These are phyloP conservation scores for Pomacea canaliculata DNA, from an alignment of 2,888 invertebrate species.

Conservation along the genomic window DNA sequence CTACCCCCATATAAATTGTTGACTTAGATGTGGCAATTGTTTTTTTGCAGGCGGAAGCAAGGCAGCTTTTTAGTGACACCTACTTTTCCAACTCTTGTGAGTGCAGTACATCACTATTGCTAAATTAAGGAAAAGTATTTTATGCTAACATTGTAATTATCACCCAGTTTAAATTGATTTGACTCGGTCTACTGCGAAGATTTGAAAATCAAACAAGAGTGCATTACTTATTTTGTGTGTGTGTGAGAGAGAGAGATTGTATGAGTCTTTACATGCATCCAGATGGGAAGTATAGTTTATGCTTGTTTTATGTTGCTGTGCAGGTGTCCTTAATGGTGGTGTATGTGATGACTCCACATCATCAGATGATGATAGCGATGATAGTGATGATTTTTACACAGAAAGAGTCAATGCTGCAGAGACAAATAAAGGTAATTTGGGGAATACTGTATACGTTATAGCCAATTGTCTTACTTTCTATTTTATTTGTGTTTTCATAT, in stretches of 20 bases:
- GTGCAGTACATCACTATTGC: neutral
- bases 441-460: neutral
- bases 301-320: too few relatives aligned
- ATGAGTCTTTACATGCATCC: neutral
- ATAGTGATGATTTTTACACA: conserved; percentile 42
- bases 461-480: neutral
- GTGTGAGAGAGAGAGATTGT: neutral
- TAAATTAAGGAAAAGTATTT: too few relatives aligned
- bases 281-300: too few relatives aligned
- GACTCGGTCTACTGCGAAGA: neutral
- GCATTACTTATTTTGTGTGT: too few relatives aligned
- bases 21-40: neutral
- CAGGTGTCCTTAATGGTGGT: conserved; percentile 58
- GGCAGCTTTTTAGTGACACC: conserved; percentile 55
- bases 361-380: conserved; percentile 45
- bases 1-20: too few relatives aligned
- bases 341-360: conserved; percentile 48
- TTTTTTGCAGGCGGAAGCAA: conserved; percentile 53
- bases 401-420: conserved; percentile 44
- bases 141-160: too few relatives aligned
- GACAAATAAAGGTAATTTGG: conserved; percentile 38
- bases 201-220: too few relatives aligned
- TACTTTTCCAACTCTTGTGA: conserved; percentile 44
- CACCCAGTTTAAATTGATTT: neutral
- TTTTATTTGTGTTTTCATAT: too few relatives aligned